These are phyloP conservation scores for Eleutherodactylus coqui DNA, from an alignment of 2,797 vertebrate genomes.

Conservation along the genomic window DNA sequence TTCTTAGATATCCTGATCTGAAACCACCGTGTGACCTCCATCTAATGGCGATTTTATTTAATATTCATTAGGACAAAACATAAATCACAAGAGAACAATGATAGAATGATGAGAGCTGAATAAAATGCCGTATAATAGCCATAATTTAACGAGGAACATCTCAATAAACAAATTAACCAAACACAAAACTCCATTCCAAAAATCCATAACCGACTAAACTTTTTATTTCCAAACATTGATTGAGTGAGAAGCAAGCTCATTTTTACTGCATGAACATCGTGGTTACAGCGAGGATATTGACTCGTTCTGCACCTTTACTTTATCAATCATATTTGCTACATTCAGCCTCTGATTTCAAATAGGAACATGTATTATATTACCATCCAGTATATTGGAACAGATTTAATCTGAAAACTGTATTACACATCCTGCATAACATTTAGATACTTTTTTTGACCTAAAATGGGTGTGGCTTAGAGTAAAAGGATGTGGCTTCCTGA, in stretches of 20 bases:
- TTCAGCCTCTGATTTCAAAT: neutral
- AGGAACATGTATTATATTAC: neutral
- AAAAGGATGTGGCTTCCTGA: no score
- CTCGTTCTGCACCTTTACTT: conserved; percentile 18
- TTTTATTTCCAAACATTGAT: conserved; percentile 16
- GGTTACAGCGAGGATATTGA: conserved; percentile 13
- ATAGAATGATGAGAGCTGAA: neutral
- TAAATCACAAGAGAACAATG: neutral
- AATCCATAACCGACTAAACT: conserved; percentile 22
- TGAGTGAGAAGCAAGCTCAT: neutral
- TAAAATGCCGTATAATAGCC: neutral
- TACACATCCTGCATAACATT: no score
- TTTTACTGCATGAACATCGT: conserved; percentile 5
- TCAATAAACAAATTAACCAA: conserved; percentile 14
- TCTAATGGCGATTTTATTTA: neutral
- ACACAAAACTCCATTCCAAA: conserved; percentile 17
- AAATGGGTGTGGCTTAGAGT: no score
- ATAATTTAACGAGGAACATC: conserved; percentile 9
- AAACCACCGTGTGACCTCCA: neutral
- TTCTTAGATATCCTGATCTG: neutral
- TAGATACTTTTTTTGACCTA: no score
- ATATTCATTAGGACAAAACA: neutral
- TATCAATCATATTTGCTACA: conserved; percentile 25
- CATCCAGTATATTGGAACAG: neutral
- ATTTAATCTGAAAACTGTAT: no score